Evolutionary conservation across 2,797 vertebrate genomes (phyloP).

Genomic region (Chrosomus eos): DNA sequence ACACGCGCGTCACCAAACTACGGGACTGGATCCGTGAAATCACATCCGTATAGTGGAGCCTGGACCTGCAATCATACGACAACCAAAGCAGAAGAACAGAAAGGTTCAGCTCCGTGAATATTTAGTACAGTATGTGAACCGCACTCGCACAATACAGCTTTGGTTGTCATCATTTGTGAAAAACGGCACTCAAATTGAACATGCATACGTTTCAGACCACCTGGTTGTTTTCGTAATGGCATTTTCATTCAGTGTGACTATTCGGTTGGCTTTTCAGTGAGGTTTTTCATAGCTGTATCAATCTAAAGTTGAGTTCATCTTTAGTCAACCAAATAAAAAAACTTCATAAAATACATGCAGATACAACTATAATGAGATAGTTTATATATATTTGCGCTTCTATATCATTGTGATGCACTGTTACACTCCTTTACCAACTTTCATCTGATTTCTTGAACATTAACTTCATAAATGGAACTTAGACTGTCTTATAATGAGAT

Average conservation of each 20-base stretch:
- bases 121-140: background rate
- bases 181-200: background rate
- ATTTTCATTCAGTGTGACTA: background rate
- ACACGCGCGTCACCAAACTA: conserved; percentile 77
- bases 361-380: background rate
- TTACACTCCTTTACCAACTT: conserved; percentile 16
- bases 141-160: background rate
- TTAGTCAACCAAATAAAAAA: conserved; percentile 1
- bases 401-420: background rate
- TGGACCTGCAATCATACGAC: conserved; percentile 31
- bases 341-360: background rate
- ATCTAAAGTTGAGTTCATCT: background rate
- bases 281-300: background rate
- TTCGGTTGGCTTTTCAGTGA: background rate
- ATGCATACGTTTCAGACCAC: background rate
- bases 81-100: conserved; percentile 6
- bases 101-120: background rate
- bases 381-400: background rate
- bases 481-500: background rate
- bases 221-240: background rate
- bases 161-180: background rate
- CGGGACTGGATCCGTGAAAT: conserved; percentile 74
- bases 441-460: background rate
- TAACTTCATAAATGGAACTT: background rate
- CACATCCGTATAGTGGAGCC: conserved; percentile 56